Conservation (phyloP, 2,888 invertebrate species). For the Brachycybe producta region DNA sequence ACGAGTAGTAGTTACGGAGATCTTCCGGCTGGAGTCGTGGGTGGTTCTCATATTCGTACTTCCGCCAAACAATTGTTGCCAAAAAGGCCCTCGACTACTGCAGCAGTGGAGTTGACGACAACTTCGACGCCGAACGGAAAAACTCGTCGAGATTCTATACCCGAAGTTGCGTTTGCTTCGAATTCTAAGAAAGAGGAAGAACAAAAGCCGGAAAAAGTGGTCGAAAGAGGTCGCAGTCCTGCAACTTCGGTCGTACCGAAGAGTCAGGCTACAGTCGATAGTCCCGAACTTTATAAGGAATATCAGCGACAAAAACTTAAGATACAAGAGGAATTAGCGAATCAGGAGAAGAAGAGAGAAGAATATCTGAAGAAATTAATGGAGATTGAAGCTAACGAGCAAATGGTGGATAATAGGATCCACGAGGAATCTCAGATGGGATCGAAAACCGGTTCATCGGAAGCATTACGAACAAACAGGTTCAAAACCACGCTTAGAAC, state of each 20-base stretch:
- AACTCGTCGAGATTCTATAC: neutral
- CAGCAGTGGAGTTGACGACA: slow-evolving; percentile 1
- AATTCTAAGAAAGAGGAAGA: slow-evolving; percentile 23
- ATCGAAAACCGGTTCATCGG: neutral
- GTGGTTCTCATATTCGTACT: slow-evolving; percentile 4
- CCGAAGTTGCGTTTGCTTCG: slow-evolving; percentile 3
- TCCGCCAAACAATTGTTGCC: neutral
- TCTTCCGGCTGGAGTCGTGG: no score
- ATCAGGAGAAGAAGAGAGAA: slow-evolving; percentile 42
- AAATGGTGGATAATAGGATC: slow-evolving; percentile 7
- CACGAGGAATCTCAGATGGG: slow-evolving; percentile 13
- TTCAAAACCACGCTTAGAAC: neutral
- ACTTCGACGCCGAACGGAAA: slow-evolving; percentile 8
- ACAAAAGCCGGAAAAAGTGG: slow-evolving; percentile 28
- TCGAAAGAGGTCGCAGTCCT: slow-evolving; percentile 27
- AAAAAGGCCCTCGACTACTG: slow-evolving; percentile 6
- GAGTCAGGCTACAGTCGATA: neutral
- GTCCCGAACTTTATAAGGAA: slow-evolving; percentile 61
- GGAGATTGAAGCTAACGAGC: neutral
- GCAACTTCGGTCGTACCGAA: no score
- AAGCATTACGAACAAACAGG: neutral
- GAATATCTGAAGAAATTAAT: slow-evolving; percentile 28
- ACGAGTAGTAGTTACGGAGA: slow-evolving; percentile 48
- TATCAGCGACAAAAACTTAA: slow-evolving; percentile 65
- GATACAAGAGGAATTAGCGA: slow-evolving; percentile 44